These are phyloP conservation scores for Carcina quercana DNA, from an alignment of 2,888 invertebrate genomes.

Conservation along the genomic window DNA sequence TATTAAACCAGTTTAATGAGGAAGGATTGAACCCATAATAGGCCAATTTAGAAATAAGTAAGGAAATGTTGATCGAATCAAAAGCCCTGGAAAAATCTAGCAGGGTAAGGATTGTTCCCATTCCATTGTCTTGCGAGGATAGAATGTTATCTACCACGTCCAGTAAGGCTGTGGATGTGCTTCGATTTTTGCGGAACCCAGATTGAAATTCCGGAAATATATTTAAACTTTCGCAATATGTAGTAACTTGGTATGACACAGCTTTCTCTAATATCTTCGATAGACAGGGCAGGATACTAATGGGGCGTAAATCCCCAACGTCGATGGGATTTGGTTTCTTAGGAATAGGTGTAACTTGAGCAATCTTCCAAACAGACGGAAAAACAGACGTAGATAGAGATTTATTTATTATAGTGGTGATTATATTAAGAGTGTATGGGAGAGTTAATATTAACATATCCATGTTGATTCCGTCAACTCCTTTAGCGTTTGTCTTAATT, in stretches of 20 bases:
- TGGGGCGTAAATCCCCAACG: conserved; percentile 10
- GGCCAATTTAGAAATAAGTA: conserved; percentile 1
- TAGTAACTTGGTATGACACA: background rate
- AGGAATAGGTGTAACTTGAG: conserved; percentile 10
- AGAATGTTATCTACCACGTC: conserved; percentile 1
- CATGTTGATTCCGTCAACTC: background rate
- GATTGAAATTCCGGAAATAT: conserved; percentile 3
- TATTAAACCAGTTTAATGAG: conserved; percentile 13
- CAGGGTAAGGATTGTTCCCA: conserved; percentile 1
- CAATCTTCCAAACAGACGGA: background rate
- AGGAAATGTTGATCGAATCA: background rate
- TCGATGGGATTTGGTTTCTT: conserved; percentile 5
- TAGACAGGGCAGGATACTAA: conserved; percentile 11
- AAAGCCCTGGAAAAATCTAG: conserved; percentile 5
- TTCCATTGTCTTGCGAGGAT: background rate
- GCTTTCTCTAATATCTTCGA: conserved; percentile 13
- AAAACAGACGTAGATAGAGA: background rate
- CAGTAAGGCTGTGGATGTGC: conserved; percentile 4
- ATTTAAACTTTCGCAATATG: background rate
- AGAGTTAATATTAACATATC: conserved; percentile 1
- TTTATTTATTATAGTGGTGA: background rate
- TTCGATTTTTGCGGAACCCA: conserved; percentile 3
- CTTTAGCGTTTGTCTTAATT: background rate
- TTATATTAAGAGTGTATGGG: background rate
- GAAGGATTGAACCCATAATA: conserved; percentile 3